Conservation (phyloP, 2,113 vertebrate species). For the Thomomys bottae region DNA sequence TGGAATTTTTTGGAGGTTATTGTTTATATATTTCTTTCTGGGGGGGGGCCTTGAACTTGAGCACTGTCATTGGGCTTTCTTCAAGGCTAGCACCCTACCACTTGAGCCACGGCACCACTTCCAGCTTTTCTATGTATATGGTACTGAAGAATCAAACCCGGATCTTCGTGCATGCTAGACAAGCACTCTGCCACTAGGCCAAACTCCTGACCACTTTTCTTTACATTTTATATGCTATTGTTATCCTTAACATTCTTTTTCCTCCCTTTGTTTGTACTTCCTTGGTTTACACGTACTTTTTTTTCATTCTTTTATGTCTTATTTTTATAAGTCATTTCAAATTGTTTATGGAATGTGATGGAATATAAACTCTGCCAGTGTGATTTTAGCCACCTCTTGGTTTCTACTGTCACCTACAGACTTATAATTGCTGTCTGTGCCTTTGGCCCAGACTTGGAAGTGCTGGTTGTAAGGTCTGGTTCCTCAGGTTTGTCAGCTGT, state of each 20-base stretch:
- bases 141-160: too few species aligned
- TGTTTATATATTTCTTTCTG: too few species aligned
- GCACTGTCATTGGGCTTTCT: too few species aligned
- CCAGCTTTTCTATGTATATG: too few species aligned
- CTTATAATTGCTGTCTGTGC: not conserved
- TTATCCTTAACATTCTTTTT: not conserved
- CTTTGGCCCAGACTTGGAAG: not conserved
- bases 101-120: too few species aligned
- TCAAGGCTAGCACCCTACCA: too few species aligned
- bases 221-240: slow-evolving; percentile 5
- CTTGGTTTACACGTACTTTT: slow-evolving; percentile 21
- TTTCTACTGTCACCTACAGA: not conserved
- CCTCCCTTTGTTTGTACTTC: not conserved
- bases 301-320: not conserved
- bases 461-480: not conserved
- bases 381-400: slow-evolving; percentile 5
- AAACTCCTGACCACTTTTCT: too few species aligned
- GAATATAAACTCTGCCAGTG: not conserved
- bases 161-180: too few species aligned
- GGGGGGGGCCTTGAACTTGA: too few species aligned
- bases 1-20: too few species aligned
- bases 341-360: not conserved
- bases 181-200: too few species aligned
- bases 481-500: not conserved
- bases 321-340: slow-evolving; percentile 5